Evolutionary conservation across 2,113 vertebrate species (phyloP), one percentile per base, ranked within the genome.

Genomic region (Brachyhypopomus occidentalis): DNA sequence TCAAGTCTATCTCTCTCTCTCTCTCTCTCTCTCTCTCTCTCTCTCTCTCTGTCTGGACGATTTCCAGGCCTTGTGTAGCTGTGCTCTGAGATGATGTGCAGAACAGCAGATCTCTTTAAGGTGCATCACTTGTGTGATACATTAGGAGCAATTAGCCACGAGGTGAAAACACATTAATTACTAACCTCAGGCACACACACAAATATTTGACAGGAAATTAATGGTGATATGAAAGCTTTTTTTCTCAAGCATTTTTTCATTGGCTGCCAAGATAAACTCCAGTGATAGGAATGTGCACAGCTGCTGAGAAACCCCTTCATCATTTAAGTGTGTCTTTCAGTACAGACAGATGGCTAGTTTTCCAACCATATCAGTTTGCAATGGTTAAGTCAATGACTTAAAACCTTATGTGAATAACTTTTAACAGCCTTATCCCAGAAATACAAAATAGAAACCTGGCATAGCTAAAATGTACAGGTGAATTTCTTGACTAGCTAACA

Each of bases 101-200:
- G 45, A 64, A 69, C 81, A 56, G n/a, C 52, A 58, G 55, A 20
- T 67, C 72, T 79, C 76, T 79, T 34, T 72, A 16, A 75, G 84
- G 79, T 77, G 84, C 83, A 89, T 90, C 87, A 89, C 85, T 89
- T 83, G 83, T 90, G 87, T 90, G 88, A 90, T 88, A 86, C 84
- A 90, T 86, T 89, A 87, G 66, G 58, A 89, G 86, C 88, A 89
- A 91, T 91, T 91, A 92, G 88, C 82, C 83, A 48, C 75, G 76
- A 91, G 84, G 90, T 91, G 86, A 91, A 90, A 91, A 86, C 82
- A 82, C 83, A 89, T 89, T 91, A 91, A 91, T 90, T 89, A 85
- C 81, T 89, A 64, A 84, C 89, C 88, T 67, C 79, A 86, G 88
- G 89, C 88, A 86, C 86, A 83, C 78, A 84, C 80, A 79, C 71